Percentiles rank a stretch among this genome's conserved stretches.
phyloP scores from a whole-genome alignment of 2,113 vertebrate species.

The Willisornis vidua region DNA sequence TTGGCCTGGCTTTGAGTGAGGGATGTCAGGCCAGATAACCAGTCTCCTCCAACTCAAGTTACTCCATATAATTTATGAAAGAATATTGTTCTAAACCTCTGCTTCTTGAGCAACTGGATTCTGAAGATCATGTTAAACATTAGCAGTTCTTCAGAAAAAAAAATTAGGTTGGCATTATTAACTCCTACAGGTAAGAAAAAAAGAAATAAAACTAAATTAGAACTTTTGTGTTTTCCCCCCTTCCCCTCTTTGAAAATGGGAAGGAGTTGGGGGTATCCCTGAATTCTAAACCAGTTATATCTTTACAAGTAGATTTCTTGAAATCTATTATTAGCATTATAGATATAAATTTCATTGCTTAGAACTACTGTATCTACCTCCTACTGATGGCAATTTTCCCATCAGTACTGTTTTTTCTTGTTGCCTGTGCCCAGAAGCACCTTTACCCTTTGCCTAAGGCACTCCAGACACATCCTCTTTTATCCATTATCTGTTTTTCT shows the following conservation, averaged over 20 bases:
- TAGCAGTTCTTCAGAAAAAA: not conserved
- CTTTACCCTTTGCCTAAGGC: not conserved
- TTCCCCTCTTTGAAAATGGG: not conserved
- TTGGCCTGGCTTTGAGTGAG: not conserved
- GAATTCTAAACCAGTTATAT: not conserved
- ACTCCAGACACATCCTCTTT: not conserved
- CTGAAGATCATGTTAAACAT: not conserved
- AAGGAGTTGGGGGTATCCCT: not conserved
- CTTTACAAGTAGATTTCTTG: not conserved
- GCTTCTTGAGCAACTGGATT: not conserved
- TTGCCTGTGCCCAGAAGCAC: not conserved
- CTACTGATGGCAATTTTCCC: not conserved
- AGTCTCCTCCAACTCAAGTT: not conserved
- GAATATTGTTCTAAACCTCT: not conserved
- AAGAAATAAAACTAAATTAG: not conserved
- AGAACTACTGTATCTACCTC: not conserved
- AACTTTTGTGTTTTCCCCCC: rapidly evolving
- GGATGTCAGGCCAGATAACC: not conserved
- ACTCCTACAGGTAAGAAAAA: not conserved
- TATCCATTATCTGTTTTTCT: not conserved
- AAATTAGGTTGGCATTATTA: not conserved
- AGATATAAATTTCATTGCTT: not conserved
- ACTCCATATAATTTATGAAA: not conserved
- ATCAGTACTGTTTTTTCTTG: not conserved
- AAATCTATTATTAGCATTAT: not conserved